Evolutionary conservation across 2,113 vertebrate genomes (phyloP).

Genomic region (Ammospiza caudacuta): DNA sequence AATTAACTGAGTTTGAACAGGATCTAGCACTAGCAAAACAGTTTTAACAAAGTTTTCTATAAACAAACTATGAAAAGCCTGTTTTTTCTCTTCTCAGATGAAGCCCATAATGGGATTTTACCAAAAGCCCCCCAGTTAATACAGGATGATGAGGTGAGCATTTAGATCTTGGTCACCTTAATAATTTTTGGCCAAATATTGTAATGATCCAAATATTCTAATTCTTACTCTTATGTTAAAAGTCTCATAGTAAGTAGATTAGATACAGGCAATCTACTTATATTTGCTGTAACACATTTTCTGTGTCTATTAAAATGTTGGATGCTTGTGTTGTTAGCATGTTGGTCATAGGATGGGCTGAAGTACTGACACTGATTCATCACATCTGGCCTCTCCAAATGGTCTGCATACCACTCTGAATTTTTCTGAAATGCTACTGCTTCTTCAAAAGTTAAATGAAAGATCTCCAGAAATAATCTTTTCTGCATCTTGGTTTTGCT

Average conservation of each 20-base stretch:
- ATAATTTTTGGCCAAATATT: background rate
- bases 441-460: background rate
- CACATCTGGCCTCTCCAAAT: background rate
- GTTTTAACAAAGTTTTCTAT: background rate
- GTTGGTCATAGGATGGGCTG: background rate
- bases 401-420: background rate
- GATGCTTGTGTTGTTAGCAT: background rate
- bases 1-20: background rate
- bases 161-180: background rate
- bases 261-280: background rate
- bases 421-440: constrained; percentile 11
- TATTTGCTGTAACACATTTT: background rate
- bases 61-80: background rate
- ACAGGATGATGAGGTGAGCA: background rate
- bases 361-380: background rate
- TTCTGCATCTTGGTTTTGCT: background rate
- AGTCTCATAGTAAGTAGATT: background rate
- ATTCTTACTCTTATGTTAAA: background rate
- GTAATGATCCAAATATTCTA: background rate
- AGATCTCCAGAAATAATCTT: background rate
- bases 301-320: background rate
- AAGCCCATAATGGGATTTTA: background rate
- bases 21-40: background rate
- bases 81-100: background rate
- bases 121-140: background rate